phyloP scores from a whole-genome alignment of 2,797 vertebrate genomes.

The Psittacula derbiana region DNA sequence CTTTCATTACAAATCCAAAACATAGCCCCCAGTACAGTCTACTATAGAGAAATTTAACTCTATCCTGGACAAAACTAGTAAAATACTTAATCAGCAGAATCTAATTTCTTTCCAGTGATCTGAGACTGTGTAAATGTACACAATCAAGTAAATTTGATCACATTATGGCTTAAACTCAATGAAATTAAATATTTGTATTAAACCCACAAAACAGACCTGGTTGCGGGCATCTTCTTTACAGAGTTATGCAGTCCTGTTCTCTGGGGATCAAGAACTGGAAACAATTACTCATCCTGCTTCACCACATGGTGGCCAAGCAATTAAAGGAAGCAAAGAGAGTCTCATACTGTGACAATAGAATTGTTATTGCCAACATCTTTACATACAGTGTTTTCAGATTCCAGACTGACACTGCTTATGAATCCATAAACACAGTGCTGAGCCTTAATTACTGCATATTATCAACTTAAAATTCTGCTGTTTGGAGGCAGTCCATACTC shows the following conservation, averaged over 20 bases:
- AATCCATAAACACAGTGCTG: not conserved
- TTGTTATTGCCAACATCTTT: not conserved
- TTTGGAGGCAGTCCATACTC: not conserved
- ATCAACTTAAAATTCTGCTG: not conserved
- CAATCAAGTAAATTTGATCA: not conserved
- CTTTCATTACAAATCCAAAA: too few relatives aligned
- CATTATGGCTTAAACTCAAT: not conserved
- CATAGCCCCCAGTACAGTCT: too few relatives aligned
- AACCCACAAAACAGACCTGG: not conserved
- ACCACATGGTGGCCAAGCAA: not conserved
- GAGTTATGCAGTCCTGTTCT: not conserved
- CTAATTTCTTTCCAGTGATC: not conserved
- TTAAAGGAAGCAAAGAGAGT: not conserved
- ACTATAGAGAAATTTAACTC: too few relatives aligned
- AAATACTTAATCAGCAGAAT: not conserved
- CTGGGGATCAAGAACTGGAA: not conserved
- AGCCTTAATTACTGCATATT: not conserved
- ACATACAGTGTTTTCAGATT: not conserved
- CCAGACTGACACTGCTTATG: not conserved
- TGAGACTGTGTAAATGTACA: not conserved
- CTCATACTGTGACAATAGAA: not conserved
- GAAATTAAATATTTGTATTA: not conserved
- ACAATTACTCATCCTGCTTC: too few relatives aligned
- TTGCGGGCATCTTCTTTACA: not conserved
- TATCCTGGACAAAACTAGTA: not conserved